Evolutionary conservation across 2,113 vertebrate species (phyloP), one percentile per base, ranked within the genome.

Genomic region (Alosa alosa): DNA sequence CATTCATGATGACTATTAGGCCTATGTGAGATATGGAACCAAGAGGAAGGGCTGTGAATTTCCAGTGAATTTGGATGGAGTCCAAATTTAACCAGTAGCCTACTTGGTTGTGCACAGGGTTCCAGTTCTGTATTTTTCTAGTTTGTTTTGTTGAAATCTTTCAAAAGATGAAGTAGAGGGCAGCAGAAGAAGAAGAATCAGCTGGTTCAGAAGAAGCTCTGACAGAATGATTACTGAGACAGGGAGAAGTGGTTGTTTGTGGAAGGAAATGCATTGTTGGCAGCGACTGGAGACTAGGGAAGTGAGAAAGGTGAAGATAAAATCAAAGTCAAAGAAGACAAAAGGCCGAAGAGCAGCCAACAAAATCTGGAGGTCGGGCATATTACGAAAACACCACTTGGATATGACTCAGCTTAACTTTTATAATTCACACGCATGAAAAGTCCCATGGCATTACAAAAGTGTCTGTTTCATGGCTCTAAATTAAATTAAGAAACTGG

Each of bases 301-400:
- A 75, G 31, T 75, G 68, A 39, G 68, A 75, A 75, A 75, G 68
- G 68, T 75, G 68, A 75, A 36, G 68, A 75, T 75, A 36, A 36
- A 75, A 75, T 75, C 68, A 75, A 75, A 75, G 68, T 36, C 68
- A 75, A 75, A 75, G 31, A 39, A 75, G 68, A 75, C 31, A 75
- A 15, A 39, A 8, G 31, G 31, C 10, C 10, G 31, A 75, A 1
- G 31, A 36, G 72, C 36, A 78, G 72, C 72, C 72, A 39, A 15
- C 25, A 39, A 78, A 44, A 78, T 78, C 72, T 78, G 72, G 72
- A 78, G 36, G 8, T 39, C 31, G 5, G 72, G 72, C 72, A 78
- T 17, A 13, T 78, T 41, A 78, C 31, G 9, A 39, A 78, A 78
- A 36, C 72, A 78, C 11, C 72, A 39, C 31, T 15, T 17, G 31